phyloP scores from a whole-genome alignment of 2,113 vertebrate species.

The Clupea harengus region DNA sequence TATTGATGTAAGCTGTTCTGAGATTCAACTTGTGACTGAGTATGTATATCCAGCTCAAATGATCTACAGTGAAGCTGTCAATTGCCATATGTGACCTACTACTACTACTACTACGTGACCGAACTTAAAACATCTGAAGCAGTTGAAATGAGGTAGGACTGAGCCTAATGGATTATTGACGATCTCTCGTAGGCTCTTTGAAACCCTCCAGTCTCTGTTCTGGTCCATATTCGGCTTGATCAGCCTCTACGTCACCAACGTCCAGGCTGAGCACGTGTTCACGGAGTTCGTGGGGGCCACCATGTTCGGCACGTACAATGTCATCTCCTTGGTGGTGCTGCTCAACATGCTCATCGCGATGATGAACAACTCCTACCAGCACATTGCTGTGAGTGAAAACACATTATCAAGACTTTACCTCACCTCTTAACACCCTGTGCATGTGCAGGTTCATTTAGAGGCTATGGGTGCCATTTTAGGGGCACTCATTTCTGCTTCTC shows the following conservation, averaged over 20 bases:
- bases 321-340: slow-evolving; percentile 97
- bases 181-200: slow-evolving; percentile 82
- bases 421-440: background rate
- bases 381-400: slow-evolving; percentile 87
- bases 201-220: slow-evolving; percentile 93
- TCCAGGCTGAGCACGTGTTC: slow-evolving; percentile 83
- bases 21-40: background rate
- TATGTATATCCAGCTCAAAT: background rate
- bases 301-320: slow-evolving; percentile 97
- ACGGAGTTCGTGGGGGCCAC: slow-evolving; percentile 95
- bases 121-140: no score
- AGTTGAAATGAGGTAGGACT: background rate
- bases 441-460: background rate
- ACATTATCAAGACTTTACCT: background rate
- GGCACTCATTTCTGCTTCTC: no score
- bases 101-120: no score
- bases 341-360: slow-evolving; percentile 99
- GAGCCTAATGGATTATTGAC: background rate
- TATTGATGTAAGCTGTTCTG: background rate
- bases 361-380: slow-evolving; percentile 99
- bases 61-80: background rate
- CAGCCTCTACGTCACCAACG: slow-evolving; percentile 91
- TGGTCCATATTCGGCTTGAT: slow-evolving; percentile 98
- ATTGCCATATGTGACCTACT: background rate
- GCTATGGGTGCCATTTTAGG: background rate